Percentiles rank a stretch among this genome's conserved stretches.
These are phyloP conservation scores for Ginglymostoma cirratum DNA, from an alignment of 2,113 vertebrate genomes.

Conservation along the genomic window DNA sequence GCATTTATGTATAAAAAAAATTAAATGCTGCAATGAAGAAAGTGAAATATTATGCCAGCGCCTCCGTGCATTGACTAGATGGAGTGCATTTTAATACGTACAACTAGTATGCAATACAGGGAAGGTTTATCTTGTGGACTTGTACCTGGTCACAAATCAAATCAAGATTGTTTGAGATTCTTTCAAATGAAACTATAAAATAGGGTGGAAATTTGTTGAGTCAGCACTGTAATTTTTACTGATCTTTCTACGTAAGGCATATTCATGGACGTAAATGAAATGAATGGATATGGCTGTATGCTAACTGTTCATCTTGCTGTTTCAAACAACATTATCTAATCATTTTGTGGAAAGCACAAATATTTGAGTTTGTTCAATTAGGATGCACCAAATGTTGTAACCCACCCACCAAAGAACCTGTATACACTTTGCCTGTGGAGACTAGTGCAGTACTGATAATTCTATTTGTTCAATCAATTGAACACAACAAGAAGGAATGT, in stretches of 20 bases:
- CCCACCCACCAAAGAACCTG: neutral
- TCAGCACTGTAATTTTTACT: neutral
- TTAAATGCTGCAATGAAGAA: neutral
- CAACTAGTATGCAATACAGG: neutral
- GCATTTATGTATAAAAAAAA: neutral
- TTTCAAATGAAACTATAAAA: neutral
- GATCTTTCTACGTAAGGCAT: neutral
- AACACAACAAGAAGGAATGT: neutral
- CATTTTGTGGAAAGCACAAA: neutral
- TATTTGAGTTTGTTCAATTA: neutral
- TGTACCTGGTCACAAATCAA: neutral
- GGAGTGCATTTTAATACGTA: neutral
- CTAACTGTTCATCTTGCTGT: neutral
- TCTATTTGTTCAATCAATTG: neutral
- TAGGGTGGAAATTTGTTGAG: neutral
- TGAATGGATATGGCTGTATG: neutral
- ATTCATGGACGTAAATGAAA: neutral
- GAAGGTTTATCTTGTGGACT: neutral
- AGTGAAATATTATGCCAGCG: neutral
- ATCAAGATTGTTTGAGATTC: neutral
- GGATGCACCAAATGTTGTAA: neutral
- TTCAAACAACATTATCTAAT: neutral
- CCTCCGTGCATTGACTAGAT: neutral
- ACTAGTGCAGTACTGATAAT: neutral
- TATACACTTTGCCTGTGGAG: neutral